phyloP scores from a whole-genome alignment of 1,140 invertebrate genomes.

The Lucilia cuprina region DNA sequence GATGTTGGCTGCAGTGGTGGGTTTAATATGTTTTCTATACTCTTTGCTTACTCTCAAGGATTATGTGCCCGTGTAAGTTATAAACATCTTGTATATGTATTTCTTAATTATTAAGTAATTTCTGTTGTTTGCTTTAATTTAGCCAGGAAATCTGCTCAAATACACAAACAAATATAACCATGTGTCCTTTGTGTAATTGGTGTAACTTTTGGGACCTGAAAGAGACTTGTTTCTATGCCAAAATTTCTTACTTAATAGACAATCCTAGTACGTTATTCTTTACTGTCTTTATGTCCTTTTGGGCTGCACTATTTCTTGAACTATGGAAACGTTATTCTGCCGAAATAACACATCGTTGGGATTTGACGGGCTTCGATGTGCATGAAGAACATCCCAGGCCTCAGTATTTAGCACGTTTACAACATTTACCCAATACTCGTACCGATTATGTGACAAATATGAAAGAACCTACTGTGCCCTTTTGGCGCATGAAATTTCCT shows the following conservation, averaged over 20 bases:
- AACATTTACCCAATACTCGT: constrained; percentile 72
- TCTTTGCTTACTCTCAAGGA: constrained; percentile 76
- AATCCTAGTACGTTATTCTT: constrained; percentile 94
- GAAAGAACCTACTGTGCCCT: constrained; percentile 83
- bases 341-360: constrained; percentile 91
- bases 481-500: constrained; percentile 86
- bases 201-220: constrained; percentile 89
- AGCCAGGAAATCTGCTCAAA: constrained; percentile 85
- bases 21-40: constrained; percentile 82
- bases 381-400: constrained; percentile 89
- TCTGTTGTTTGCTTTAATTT: constrained; percentile 29
- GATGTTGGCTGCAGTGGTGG: constrained; percentile 84
- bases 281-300: constrained; percentile 96
- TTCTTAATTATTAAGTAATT: not conserved
- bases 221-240: constrained; percentile 87
- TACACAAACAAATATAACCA: constrained; percentile 64
- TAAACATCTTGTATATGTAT: not conserved
- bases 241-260: constrained; percentile 92
- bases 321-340: constrained; percentile 94
- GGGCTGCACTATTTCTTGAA: constrained; percentile 89
- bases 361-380: constrained; percentile 84
- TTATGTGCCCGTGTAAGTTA: constrained; percentile 75
- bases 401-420: constrained; percentile 77
- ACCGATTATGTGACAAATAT: constrained; percentile 75
- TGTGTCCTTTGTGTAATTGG: constrained; percentile 88